phyloP scores from a whole-genome alignment of 2,888 invertebrate genomes.

The Lamellibrachia columna region DNA sequence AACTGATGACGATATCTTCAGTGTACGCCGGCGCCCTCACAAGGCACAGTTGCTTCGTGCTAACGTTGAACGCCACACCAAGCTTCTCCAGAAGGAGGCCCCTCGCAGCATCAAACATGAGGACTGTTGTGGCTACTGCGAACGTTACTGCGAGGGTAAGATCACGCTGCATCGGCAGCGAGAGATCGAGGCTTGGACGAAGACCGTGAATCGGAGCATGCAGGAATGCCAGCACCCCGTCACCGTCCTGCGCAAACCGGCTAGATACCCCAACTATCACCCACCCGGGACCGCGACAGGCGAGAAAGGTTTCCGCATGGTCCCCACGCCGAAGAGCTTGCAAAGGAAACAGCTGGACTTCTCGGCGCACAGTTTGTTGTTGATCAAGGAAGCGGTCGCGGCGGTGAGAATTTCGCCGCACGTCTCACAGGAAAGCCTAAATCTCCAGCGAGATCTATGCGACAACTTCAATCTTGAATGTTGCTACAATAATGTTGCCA shows the following conservation, averaged over 20 bases:
- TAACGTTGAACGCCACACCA: background rate
- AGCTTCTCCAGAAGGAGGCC: background rate
- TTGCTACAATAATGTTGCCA: background rate
- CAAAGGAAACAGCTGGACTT: background rate
- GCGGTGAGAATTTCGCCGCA: background rate
- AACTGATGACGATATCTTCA: background rate
- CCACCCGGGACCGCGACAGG: background rate
- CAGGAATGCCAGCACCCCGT: background rate
- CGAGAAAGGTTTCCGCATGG: background rate
- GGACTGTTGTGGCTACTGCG: conserved; percentile 28
- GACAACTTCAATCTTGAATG: background rate
- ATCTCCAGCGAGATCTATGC: background rate
- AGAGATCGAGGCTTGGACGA: conserved; percentile 23
- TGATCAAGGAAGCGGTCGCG: background rate
- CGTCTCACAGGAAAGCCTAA: background rate
- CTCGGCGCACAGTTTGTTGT: background rate
- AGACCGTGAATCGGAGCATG: background rate
- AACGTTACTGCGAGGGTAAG: conserved; percentile 19
- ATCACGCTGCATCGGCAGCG: background rate
- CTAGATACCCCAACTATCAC: background rate
- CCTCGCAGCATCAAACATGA: background rate
- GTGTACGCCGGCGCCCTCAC: background rate
- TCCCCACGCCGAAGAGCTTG: background rate
- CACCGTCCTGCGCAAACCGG: background rate
- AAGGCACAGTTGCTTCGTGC: background rate